Conservation (phyloP, 2,888 invertebrate genomes). For the Macaria notata region DNA sequence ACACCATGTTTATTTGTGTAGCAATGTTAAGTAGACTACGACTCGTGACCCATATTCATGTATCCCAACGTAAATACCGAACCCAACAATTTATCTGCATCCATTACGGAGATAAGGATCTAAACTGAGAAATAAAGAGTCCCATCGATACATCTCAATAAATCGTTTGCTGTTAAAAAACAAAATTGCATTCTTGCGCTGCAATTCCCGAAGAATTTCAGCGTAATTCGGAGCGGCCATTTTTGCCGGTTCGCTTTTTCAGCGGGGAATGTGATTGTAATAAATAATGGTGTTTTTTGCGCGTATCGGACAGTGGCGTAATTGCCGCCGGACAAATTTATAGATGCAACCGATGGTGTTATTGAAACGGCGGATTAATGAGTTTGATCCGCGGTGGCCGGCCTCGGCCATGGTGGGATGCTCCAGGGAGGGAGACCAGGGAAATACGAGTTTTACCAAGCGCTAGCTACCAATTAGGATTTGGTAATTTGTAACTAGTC, state of each 20-base stretch:
- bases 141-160: conserved; percentile 7
- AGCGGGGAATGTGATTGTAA: conserved; percentile 35
- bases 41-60: too few species aligned
- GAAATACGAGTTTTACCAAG: background rate
- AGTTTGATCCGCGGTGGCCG: conserved; percentile 28
- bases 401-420: background rate
- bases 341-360: conserved; percentile 39
- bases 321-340: conserved; percentile 39
- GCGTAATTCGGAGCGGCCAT: conserved; percentile 25
- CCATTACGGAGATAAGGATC: background rate
- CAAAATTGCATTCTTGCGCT: conserved; percentile 28
- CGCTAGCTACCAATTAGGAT: too few species aligned
- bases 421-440: background rate
- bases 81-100: background rate
- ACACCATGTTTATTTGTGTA: too few species aligned
- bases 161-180: conserved; percentile 11
- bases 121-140: background rate
- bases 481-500: too few species aligned
- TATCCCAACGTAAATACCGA: too few species aligned
- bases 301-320: conserved; percentile 35
- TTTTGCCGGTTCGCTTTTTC: conserved; percentile 32
- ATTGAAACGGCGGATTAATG: conserved; percentile 41
- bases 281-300: conserved; percentile 38
- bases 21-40: too few species aligned
- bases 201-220: conserved; percentile 21